Evolutionary conservation across 2,888 invertebrate species (phyloP).

Genomic region (Apoda limacodes): DNA sequence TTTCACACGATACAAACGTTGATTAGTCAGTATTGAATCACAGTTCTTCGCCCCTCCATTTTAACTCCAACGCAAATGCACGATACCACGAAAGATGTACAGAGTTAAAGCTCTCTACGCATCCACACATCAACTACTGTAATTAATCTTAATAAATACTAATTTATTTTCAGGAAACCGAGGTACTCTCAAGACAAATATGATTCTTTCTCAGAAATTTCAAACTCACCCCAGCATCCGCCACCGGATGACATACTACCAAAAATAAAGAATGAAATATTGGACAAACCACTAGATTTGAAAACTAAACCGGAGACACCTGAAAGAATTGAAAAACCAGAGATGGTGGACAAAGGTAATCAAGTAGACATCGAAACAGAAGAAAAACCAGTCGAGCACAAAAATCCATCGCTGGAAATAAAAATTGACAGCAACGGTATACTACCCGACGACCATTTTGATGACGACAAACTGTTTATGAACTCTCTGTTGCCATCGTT

Average conservation of each 20-base stretch:
- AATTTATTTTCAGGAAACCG: constrained; percentile 40
- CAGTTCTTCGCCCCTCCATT: too few species aligned
- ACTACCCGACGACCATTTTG: constrained; percentile 53
- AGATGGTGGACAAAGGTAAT: constrained; percentile 40
- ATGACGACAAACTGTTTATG: constrained; percentile 58
- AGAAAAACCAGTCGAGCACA: too few species aligned
- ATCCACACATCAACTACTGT: too few species aligned
- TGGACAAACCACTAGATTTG: constrained; percentile 44
- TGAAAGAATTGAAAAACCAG: constrained; percentile 34
- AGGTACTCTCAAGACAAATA: constrained; percentile 57
- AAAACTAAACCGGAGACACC: constrained; percentile 38
- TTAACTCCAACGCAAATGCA: too few species aligned
- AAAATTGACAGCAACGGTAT: constrained; percentile 56
- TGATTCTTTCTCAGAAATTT: constrained; percentile 55
- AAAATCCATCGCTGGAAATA: constrained; percentile 38
- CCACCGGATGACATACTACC: constrained; percentile 42
- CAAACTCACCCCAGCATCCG: constrained; percentile 53
- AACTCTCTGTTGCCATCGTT: constrained; percentile 53
- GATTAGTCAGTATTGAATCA: too few species aligned
- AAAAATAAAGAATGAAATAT: constrained; percentile 38
- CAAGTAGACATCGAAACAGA: constrained; percentile 34
- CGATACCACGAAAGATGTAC: too few species aligned
- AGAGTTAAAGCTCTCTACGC: too few species aligned
- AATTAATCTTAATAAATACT: too few species aligned
- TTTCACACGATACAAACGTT: too few species aligned